Percentiles rank a stretch among this genome's conserved stretches.
These are phyloP conservation scores for Chironomus tepperi DNA, from an alignment of 1,140 invertebrate genomes.

Conservation along the genomic window DNA sequence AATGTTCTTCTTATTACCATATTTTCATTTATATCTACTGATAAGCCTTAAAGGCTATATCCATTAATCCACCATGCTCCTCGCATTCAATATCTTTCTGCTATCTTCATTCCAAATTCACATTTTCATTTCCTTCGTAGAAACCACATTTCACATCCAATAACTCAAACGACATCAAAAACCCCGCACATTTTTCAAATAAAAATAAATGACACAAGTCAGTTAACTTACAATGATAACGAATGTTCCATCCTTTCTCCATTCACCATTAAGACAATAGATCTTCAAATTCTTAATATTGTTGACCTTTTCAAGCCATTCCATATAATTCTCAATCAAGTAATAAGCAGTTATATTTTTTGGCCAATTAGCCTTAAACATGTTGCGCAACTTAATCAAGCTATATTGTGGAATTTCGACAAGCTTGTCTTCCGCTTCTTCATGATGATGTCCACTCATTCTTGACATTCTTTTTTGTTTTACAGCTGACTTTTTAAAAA, in stretches of 20 bases:
- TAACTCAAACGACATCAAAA: not conserved
- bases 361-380: not conserved
- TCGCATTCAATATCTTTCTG: no score
- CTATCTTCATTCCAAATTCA: no score
- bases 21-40: no score
- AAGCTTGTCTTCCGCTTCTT: not conserved
- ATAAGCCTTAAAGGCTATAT: no score
- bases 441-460: slow-evolving; percentile 5
- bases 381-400: not conserved
- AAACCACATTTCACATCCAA: no score
- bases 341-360: not conserved
- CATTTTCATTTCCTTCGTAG: no score
- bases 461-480: slow-evolving; percentile 3
- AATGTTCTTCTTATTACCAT: no score
- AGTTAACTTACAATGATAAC: slow-evolving; percentile 6
- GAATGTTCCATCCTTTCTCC: slow-evolving; percentile 16
- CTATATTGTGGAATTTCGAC: not conserved
- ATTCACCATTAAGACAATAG: not conserved
- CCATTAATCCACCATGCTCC: no score
- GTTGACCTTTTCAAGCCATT: not conserved
- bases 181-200: no score
- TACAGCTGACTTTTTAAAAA: not conserved
- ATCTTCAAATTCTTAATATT: slow-evolving; percentile 18
- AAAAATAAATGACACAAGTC: not conserved
- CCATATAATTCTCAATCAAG: slow-evolving; percentile 18